These are phyloP conservation scores for Cynoglossus semilaevis DNA, from an alignment of 2,113 vertebrate species.

Conservation along the genomic window DNA sequence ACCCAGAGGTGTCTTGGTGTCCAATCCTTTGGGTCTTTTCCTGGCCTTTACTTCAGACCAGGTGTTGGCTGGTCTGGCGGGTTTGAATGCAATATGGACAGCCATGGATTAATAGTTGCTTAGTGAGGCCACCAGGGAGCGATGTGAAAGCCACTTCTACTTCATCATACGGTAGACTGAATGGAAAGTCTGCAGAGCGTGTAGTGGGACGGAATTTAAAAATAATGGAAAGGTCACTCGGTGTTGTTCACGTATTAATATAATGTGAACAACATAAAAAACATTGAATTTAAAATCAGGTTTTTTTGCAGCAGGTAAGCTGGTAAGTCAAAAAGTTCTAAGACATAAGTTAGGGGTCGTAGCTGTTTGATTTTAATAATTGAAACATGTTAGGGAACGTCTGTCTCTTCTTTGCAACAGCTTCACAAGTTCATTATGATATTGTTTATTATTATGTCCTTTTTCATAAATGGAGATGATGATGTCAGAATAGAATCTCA, in stretches of 20 bases:
- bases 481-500: too few relatives aligned
- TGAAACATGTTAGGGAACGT: too few relatives aligned
- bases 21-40: conserved; percentile 68
- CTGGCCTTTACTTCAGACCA: conserved; percentile 65
- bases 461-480: too few relatives aligned
- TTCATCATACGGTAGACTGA: conserved; percentile 57
- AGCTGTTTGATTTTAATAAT: too few relatives aligned
- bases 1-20: conserved; percentile 71
- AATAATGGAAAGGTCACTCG: conserved; percentile 42
- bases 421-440: too few relatives aligned
- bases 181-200: conserved; percentile 30
- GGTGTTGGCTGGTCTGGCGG: conserved; percentile 57
- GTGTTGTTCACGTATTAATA: conserved; percentile 12
- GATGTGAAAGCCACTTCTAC: conserved; percentile 68
- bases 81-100: conserved; percentile 75
- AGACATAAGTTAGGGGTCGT: too few relatives aligned
- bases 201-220: conserved; percentile 19
- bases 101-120: conserved; percentile 73
- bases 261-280: conserved; percentile 8
- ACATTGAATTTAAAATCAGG: neutral
- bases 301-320: too few relatives aligned
- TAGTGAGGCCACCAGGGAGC: conserved; percentile 72
- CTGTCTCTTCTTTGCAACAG: too few relatives aligned
- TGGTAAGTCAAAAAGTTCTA: too few relatives aligned
- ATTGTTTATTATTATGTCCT: too few relatives aligned